Conservation (phyloP, 2,888 invertebrate genomes). For the Itoplectis maculator region DNA sequence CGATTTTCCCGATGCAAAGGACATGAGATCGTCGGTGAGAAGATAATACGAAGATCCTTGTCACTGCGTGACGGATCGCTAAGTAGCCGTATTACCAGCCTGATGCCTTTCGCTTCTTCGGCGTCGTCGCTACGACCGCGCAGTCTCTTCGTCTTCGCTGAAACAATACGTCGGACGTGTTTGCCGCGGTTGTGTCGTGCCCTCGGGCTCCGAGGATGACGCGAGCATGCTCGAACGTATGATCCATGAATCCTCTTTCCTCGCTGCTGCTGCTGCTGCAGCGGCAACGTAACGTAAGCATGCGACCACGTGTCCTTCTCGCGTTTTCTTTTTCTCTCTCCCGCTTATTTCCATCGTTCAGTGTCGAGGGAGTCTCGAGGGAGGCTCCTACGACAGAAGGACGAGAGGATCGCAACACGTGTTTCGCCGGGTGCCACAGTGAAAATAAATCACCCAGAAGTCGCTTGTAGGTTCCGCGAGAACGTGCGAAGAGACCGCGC, state of each 20-base stretch:
- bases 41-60: constrained; percentile 67
- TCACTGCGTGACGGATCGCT: constrained; percentile 68
- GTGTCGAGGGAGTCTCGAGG: constrained; percentile 15
- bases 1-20: constrained; percentile 43
- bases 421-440: constrained; percentile 76
- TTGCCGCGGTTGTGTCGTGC: constrained; percentile 45
- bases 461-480: constrained; percentile 35
- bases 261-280: constrained; percentile 29
- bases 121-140: constrained; percentile 15
- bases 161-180: constrained; percentile 66
- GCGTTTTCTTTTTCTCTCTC: constrained; percentile 20
- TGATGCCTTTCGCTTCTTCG: constrained; percentile 58
- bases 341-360: constrained; percentile 27
- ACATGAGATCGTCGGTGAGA: constrained; percentile 43
- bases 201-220: constrained; percentile 55
- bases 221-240: constrained; percentile 58
- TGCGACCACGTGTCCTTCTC: constrained; percentile 71
- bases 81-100: constrained; percentile 66
- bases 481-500: constrained; percentile 58
- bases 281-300: constrained; percentile 73
- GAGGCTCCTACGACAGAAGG: constrained; percentile 22
- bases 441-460: constrained; percentile 78
- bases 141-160: constrained; percentile 38
- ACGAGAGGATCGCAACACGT: constrained; percentile 77
- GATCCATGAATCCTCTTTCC: constrained; percentile 54